Percentiles rank a stretch among this genome's conserved stretches.
Evolutionary conservation across 1,140 invertebrate species (phyloP).

Genomic region (Paramacrobiotus metropolitanus): DNA sequence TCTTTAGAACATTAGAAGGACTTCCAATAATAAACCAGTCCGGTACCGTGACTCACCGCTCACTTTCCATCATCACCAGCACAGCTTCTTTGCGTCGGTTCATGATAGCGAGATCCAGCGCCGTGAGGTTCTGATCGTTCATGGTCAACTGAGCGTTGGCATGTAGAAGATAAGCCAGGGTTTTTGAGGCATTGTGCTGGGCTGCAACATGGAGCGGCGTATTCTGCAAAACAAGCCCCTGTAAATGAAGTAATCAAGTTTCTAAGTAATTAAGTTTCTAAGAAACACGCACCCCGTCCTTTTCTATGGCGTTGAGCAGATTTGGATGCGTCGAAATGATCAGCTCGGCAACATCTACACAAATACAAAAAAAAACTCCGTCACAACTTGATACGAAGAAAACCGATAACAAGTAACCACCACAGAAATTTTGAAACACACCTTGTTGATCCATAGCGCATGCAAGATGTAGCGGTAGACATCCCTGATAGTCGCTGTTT

Average conservation of each 20-base stretch:
- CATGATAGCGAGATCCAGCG: conserved; percentile 65
- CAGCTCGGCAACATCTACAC: neutral
- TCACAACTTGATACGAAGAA: too few relatives aligned
- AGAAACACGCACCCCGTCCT: conserved; percentile 42
- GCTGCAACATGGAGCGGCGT: conserved; percentile 59
- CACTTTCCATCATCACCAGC: conserved; percentile 39
- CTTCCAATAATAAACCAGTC: neutral
- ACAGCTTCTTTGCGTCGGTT: conserved; percentile 56
- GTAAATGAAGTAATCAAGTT: neutral
- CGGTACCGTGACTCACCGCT: neutral
- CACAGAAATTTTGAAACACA: too few relatives aligned
- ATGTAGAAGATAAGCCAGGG: conserved; percentile 43
- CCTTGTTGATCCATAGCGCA: neutral
- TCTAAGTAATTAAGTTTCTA: neutral
- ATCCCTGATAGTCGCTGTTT: neutral
- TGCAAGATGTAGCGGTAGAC: neutral
- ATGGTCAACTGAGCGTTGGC: conserved; percentile 45
- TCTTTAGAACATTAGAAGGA: neutral
- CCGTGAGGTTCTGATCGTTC: conserved; percentile 46
- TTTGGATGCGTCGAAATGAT: conserved; percentile 32
- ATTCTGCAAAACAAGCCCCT: conserved; percentile 33
- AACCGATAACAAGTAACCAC: too few relatives aligned
- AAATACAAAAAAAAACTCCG: neutral
- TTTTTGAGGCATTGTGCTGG: conserved; percentile 49
- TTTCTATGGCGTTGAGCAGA: conserved; percentile 52